Evolutionary conservation across 2,888 invertebrate genomes (phyloP).

Genomic region (Erebia ligea): DNA sequence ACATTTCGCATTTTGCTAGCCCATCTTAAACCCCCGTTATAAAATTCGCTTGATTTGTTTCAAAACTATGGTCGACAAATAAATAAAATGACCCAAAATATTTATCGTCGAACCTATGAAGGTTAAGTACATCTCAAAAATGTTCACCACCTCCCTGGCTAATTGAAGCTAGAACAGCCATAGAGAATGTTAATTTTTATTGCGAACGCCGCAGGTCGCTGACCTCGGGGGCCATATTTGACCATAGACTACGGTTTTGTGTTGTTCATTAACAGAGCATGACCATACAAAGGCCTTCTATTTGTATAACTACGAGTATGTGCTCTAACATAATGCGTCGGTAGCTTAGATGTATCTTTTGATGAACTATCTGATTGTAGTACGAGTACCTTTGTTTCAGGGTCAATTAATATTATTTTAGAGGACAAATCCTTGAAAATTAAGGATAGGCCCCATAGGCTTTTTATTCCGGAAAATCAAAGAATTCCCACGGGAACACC

Average conservation of each 20-base stretch:
- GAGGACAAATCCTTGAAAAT: background rate
- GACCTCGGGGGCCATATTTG: slow-evolving; percentile 47
- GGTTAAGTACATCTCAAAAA: background rate
- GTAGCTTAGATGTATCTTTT: slow-evolving; percentile 23
- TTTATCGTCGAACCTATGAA: too few relatives aligned
- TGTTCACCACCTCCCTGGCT: background rate
- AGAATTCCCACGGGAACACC: too few relatives aligned
- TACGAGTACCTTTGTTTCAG: background rate
- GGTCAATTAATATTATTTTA: background rate
- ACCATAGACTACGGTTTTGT: slow-evolving; percentile 50
- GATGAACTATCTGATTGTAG: background rate
- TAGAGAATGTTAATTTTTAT: slow-evolving; percentile 51
- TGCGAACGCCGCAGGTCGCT: slow-evolving; percentile 48
- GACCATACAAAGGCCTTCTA: slow-evolving; percentile 47
- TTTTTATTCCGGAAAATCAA: too few relatives aligned
- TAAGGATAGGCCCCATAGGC: too few relatives aligned
- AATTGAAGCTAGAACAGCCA: slow-evolving; percentile 37
- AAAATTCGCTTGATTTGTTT: too few relatives aligned
- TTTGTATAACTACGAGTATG: slow-evolving; percentile 23
- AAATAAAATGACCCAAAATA: too few relatives aligned
- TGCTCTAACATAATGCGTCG: slow-evolving; percentile 30
- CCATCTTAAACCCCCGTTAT: too few relatives aligned
- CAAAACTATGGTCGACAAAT: too few relatives aligned
- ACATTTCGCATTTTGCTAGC: too few relatives aligned
- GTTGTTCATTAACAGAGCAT: slow-evolving; percentile 52